Conservation (phyloP, 2,797 vertebrate genomes). For the Eremophila alpestris region DNA sequence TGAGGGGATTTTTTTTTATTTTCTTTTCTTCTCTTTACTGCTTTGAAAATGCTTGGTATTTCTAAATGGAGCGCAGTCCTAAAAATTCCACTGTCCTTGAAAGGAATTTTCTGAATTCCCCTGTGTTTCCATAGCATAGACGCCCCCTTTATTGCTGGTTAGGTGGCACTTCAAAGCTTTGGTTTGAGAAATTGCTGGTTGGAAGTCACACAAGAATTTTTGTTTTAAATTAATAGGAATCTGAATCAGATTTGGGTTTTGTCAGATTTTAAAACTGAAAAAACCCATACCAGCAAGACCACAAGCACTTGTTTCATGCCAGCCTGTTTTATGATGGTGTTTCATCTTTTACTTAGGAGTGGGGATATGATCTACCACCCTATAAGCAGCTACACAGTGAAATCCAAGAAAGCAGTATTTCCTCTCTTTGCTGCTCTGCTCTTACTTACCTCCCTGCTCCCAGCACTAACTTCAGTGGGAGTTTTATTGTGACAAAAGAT, state of each 20-base stretch:
- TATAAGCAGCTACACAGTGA: neutral
- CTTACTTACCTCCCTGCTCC: neutral
- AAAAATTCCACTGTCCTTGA: slow-evolving; percentile 32
- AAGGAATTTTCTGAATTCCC: slow-evolving; percentile 33
- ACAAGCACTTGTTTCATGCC: slow-evolving; percentile 19
- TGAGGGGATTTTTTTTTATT: neutral
- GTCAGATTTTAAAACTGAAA: slow-evolving; percentile 9
- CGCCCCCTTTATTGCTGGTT: neutral
- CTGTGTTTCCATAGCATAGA: neutral
- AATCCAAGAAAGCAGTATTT: slow-evolving; percentile 3
- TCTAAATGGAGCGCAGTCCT: slow-evolving; percentile 6
- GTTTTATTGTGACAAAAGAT: neutral
- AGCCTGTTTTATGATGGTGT: neutral
- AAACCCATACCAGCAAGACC: neutral
- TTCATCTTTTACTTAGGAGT: neutral
- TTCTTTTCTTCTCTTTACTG: neutral
- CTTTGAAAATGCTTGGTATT: slow-evolving; percentile 23
- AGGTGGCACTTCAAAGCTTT: slow-evolving; percentile 42
- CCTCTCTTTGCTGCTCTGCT: neutral
- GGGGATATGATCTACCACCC: neutral
- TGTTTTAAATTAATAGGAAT: slow-evolving; percentile 14
- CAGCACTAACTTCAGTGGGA: neutral
- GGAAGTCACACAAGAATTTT: slow-evolving; percentile 33
- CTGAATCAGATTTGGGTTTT: neutral
- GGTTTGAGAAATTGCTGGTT: slow-evolving; percentile 21